Evolutionary conservation across 2,888 invertebrate genomes (phyloP).

Genomic region (Cephus sareptanus): DNA sequence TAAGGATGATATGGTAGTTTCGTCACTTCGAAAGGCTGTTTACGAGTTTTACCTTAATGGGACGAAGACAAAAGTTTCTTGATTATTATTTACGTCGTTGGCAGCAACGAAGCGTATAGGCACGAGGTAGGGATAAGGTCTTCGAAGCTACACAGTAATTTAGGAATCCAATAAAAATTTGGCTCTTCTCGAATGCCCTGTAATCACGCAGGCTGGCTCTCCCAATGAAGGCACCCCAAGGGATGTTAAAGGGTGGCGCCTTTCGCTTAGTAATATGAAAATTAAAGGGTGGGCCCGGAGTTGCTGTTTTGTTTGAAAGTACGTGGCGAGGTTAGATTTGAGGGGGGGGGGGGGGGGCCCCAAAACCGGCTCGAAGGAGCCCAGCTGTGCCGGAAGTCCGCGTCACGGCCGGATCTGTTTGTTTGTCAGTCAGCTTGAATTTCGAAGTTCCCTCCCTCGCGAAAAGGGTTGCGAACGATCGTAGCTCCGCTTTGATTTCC

Average conservation of each 20-base stretch:
- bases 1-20: too few relatives aligned
- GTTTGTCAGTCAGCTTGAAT: constrained; percentile 5
- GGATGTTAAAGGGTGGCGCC: constrained; percentile 4
- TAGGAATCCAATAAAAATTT: constrained; percentile 43
- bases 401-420: constrained; percentile 4
- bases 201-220: constrained; percentile 38
- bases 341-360: background rate
- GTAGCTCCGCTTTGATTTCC: too few relatives aligned
- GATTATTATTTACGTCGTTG: background rate
- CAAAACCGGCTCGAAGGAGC: constrained; percentile 22
- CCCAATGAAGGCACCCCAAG: constrained; percentile 2
- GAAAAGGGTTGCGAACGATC: too few relatives aligned
- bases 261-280: constrained; percentile 26
- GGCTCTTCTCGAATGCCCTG: constrained; percentile 40
- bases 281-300: constrained; percentile 27
- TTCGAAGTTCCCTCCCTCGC: constrained; percentile 7
- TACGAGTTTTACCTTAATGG: too few relatives aligned
- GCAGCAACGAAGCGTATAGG: background rate
- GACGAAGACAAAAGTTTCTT: too few relatives aligned
- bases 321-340: constrained; percentile 4
- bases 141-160: constrained; percentile 22
- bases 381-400: constrained; percentile 40
- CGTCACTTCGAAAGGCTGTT: too few relatives aligned
- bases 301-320: constrained; percentile 3
- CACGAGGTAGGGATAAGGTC: too few relatives aligned